phyloP scores from a whole-genome alignment of 2,113 vertebrate species.

The Dromaius novaehollandiae region DNA sequence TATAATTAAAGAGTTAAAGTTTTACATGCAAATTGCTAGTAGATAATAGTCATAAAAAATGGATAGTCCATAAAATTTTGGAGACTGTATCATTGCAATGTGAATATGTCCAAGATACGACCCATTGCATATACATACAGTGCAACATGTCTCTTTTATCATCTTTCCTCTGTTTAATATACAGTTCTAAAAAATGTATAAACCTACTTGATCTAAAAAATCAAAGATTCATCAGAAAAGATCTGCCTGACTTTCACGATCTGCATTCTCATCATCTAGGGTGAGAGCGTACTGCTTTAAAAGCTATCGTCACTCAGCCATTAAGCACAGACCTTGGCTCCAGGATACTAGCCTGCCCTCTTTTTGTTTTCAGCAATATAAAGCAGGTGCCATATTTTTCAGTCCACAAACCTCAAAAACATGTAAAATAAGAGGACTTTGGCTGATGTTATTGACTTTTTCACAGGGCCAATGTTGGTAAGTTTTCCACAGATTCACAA shows the following conservation, averaged over 20 bases:
- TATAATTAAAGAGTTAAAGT: background rate
- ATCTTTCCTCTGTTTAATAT: background rate
- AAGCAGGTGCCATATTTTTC: background rate
- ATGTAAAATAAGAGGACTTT: background rate
- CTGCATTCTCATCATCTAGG: background rate
- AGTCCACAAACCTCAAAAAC: background rate
- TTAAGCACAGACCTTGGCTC: fast-evolving
- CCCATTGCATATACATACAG: fast-evolving
- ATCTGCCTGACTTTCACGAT: background rate
- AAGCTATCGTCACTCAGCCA: background rate
- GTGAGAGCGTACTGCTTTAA: background rate
- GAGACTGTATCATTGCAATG: background rate
- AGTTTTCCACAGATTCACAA: background rate
- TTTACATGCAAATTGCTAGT: background rate
- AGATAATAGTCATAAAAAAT: background rate
- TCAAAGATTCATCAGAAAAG: background rate
- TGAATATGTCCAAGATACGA: background rate
- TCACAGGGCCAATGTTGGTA: background rate
- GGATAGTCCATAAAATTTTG: background rate
- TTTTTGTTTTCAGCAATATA: background rate
- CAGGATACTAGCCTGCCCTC: background rate
- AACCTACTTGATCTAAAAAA: background rate
- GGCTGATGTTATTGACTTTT: background rate
- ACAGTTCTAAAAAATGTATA: background rate
- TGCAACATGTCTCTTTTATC: background rate